Evolutionary conservation across 2,113 vertebrate species (phyloP).

Genomic region (Phainopepla nitens): DNA sequence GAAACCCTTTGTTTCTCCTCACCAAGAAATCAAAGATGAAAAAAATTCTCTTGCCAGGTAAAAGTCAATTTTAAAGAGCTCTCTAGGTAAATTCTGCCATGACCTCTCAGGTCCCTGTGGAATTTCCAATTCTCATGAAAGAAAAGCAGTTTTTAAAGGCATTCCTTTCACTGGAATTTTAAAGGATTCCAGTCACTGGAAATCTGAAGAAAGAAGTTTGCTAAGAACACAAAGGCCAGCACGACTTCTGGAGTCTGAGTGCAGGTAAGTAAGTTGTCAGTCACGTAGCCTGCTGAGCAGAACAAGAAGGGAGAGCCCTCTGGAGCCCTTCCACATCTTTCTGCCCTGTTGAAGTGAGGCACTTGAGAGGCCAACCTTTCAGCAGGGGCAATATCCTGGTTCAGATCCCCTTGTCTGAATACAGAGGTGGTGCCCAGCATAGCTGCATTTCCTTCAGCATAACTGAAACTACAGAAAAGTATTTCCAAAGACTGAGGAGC

Average conservation of each 20-base stretch:
- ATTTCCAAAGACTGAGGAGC: background rate
- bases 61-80: background rate
- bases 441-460: background rate
- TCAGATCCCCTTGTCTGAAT: background rate
- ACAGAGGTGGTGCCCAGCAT: background rate
- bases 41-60: background rate
- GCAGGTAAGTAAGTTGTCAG: background rate
- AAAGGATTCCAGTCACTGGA: background rate
- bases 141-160: background rate
- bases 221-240: background rate
- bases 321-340: background rate
- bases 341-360: background rate
- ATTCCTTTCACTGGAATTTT: background rate
- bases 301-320: background rate
- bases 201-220: background rate
- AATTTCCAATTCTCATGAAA: background rate
- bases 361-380: background rate
- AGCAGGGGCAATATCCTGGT: background rate
- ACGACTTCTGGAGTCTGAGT: background rate
- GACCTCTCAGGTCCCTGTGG: background rate
- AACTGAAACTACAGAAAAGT: background rate
- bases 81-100: background rate
- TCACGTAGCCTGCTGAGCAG: background rate
- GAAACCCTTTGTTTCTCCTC: constrained; percentile 11
- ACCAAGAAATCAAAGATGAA: background rate